Conservation (phyloP, 1,140 invertebrate genomes). For the Hermatobates lingyangjiaoensis region DNA sequence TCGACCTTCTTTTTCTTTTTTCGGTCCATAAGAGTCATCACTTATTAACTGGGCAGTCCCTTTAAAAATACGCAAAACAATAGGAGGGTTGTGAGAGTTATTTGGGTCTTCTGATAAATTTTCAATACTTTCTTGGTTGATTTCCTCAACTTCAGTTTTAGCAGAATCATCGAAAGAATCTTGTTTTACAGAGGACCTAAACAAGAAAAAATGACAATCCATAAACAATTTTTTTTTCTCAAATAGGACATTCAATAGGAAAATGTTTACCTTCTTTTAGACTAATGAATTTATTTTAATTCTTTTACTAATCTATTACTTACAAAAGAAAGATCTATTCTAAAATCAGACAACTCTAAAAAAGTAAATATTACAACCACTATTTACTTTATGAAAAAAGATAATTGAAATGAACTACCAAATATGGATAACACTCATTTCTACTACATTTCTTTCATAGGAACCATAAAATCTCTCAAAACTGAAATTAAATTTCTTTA, state of each 20-base stretch:
- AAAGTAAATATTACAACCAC: background rate
- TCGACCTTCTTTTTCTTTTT: constrained; percentile 19
- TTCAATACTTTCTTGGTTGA: constrained; percentile 8
- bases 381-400: background rate
- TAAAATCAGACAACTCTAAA: background rate
- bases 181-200: background rate
- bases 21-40: constrained; percentile 23
- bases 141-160: background rate
- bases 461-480: background rate
- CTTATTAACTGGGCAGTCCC: constrained; percentile 29
- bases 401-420: background rate
- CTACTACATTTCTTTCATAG: background rate
- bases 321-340: background rate
- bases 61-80: constrained; percentile 43
- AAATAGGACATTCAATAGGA: too few species aligned
- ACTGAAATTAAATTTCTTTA: background rate
- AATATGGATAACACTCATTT: background rate
- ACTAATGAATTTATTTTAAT: background rate
- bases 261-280: too few species aligned
- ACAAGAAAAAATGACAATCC: background rate
- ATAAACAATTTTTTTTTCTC: too few species aligned
- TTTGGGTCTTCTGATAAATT: constrained; percentile 24
- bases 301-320: background rate
- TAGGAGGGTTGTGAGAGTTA: constrained; percentile 38
- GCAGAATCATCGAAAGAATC: background rate